A percentile compares a stretch with the other conserved stretches of the same genome.
These are phyloP conservation scores for Unio delphinus DNA, from an alignment of 2,888 invertebrate species.

Conservation along the genomic window DNA sequence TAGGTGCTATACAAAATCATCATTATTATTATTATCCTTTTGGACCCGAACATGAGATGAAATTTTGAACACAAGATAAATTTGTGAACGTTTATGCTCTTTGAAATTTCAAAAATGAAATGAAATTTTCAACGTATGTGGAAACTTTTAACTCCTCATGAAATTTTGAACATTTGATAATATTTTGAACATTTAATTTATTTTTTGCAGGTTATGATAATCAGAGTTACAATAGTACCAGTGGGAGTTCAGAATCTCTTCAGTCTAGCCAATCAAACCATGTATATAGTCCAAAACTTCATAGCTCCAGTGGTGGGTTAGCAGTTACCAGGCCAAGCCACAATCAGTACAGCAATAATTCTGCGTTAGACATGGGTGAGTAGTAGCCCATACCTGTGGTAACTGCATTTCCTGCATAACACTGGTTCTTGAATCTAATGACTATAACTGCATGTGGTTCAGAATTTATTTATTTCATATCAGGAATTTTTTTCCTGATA, in stretches of 20 bases:
- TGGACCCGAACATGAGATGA: too few relatives aligned
- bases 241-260: constrained; percentile 90
- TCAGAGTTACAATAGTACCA: constrained; percentile 72
- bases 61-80: too few relatives aligned
- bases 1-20: too few relatives aligned
- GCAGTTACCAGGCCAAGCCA: constrained; percentile 14
- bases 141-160: background rate
- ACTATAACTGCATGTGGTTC: too few relatives aligned
- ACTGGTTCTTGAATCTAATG: too few relatives aligned
- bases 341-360: background rate
- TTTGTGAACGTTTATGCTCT: background rate
- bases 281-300: constrained; percentile 20
- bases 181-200: background rate
- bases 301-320: constrained; percentile 17
- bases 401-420: too few relatives aligned
- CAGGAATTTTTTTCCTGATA: too few relatives aligned
- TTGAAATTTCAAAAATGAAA: background rate
- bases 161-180: background rate
- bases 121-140: background rate
- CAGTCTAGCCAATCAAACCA: constrained; percentile 71
- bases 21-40: too few relatives aligned
- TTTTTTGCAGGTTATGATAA: constrained; percentile 47
- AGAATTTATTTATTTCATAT: too few relatives aligned
- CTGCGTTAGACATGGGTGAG: too few relatives aligned
- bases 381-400: too few relatives aligned